phyloP scores from a whole-genome alignment of 2,113 vertebrate genomes.

The Promerops cafer region DNA sequence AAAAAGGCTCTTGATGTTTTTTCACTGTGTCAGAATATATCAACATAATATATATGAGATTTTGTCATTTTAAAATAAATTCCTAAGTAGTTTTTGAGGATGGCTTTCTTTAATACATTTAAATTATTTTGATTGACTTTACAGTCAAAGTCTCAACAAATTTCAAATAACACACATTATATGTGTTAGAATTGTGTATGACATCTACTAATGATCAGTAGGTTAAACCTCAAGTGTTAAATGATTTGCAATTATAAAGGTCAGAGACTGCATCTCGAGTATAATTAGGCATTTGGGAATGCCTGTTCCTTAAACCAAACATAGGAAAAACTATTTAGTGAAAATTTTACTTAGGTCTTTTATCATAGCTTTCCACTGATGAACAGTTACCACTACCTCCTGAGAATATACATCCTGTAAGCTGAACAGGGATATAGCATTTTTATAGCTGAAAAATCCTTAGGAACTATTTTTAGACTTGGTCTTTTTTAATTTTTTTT shows the following conservation, averaged over 20 bases:
- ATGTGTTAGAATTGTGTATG: neutral
- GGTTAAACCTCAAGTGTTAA: neutral
- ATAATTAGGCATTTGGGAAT: conserved; percentile 25
- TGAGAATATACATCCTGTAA: neutral
- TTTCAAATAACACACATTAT: neutral
- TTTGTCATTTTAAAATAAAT: neutral
- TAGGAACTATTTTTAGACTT: neutral
- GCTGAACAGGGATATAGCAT: fast-evolving
- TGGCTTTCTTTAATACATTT: neutral
- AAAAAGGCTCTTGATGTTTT: neutral
- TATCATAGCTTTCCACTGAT: neutral
- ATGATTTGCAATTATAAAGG: conserved; percentile 24
- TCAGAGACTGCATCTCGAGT: neutral
- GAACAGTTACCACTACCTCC: neutral
- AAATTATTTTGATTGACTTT: neutral
- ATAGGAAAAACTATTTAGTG: neutral
- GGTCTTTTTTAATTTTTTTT: neutral
- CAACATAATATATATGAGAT: neutral
- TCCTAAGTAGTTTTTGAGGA: neutral
- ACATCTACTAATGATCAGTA: neutral
- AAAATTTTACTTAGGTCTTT: neutral
- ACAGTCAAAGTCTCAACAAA: neutral
- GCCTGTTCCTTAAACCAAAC: neutral
- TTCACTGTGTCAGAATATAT: neutral
- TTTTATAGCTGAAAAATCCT: neutral